These are phyloP conservation scores for Achatina immaculata DNA, from an alignment of 1,140 invertebrate genomes.

Conservation along the genomic window DNA sequence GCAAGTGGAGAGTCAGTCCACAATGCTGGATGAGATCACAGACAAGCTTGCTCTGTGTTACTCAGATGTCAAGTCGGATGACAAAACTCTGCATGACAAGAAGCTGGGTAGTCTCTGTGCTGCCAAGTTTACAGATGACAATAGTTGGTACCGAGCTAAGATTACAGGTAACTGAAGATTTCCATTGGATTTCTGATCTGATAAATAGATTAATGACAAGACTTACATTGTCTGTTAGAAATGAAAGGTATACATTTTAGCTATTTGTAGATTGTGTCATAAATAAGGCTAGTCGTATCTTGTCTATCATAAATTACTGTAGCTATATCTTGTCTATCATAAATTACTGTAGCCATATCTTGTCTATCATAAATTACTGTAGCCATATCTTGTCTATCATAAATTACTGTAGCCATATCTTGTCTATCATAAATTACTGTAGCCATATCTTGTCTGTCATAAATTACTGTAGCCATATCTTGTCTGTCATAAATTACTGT, in stretches of 20 bases:
- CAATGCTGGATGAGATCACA: constrained; percentile 71
- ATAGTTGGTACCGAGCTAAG: constrained; percentile 84
- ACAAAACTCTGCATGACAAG: constrained; percentile 41
- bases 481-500: too few species aligned
- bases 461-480: too few species aligned
- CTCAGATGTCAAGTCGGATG: constrained; percentile 38
- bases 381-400: too few species aligned
- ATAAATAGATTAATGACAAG: not conserved
- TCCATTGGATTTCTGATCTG: not conserved
- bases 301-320: too few species aligned
- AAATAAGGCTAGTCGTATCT: too few species aligned
- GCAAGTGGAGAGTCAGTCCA: constrained; percentile 66
- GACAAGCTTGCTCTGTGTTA: constrained; percentile 64
- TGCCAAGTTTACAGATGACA: constrained; percentile 81
- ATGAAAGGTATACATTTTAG: not conserved
- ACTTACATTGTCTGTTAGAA: not conserved
- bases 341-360: too few species aligned
- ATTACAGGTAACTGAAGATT: constrained; percentile 76
- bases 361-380: too few species aligned
- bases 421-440: too few species aligned
- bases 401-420: too few species aligned
- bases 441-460: too few species aligned
- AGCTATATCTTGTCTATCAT: too few species aligned
- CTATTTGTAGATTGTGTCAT: not conserved
- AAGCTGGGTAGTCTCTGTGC: constrained; percentile 77